Percentiles rank a stretch among this genome's conserved stretches.
These are phyloP conservation scores for Argyra leucocephala DNA, from an alignment of 2,888 invertebrate genomes.

Conservation along the genomic window DNA sequence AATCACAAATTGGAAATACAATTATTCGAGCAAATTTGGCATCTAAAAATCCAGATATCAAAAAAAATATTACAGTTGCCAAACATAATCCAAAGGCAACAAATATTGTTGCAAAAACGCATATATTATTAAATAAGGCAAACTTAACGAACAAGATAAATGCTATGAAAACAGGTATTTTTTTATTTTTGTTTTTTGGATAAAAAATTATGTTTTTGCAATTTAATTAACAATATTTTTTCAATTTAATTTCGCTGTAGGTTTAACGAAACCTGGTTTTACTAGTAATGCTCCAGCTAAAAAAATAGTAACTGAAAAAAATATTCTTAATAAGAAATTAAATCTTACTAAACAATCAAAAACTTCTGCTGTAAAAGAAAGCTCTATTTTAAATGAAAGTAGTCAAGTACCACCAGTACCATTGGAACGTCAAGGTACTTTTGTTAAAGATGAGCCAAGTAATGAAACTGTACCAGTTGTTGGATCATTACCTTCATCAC, in stretches of 20 bases:
- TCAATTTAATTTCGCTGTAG: not conserved
- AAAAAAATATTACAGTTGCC: constrained; percentile 21
- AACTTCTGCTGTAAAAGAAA: constrained; percentile 19
- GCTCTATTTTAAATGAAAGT: constrained; percentile 28
- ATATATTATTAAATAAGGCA: constrained; percentile 22
- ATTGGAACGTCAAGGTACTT: constrained; percentile 78
- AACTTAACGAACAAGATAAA: constrained; percentile 20
- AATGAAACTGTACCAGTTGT: constrained; percentile 39
- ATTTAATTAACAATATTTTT: not conserved
- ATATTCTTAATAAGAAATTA: constrained; percentile 22
- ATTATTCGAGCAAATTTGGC: constrained; percentile 36
- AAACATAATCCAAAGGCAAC: constrained; percentile 22
- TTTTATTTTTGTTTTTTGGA: no score
- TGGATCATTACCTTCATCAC: constrained; percentile 27
- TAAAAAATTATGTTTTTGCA: no score
- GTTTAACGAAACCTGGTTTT: constrained; percentile 11
- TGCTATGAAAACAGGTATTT: constrained; percentile 11
- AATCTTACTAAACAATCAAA: constrained; percentile 14
- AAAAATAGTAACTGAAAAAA: constrained; percentile 24
- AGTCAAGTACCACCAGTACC: constrained; percentile 35
- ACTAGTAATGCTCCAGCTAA: constrained; percentile 28
- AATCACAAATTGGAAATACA: constrained; percentile 17
- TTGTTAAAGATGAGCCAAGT: constrained; percentile 71
- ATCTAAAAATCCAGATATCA: constrained; percentile 33
- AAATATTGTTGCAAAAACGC: constrained; percentile 21